phyloP scores from a whole-genome alignment of 2,797 vertebrate genomes.

The Leptodactylus fallax region DNA sequence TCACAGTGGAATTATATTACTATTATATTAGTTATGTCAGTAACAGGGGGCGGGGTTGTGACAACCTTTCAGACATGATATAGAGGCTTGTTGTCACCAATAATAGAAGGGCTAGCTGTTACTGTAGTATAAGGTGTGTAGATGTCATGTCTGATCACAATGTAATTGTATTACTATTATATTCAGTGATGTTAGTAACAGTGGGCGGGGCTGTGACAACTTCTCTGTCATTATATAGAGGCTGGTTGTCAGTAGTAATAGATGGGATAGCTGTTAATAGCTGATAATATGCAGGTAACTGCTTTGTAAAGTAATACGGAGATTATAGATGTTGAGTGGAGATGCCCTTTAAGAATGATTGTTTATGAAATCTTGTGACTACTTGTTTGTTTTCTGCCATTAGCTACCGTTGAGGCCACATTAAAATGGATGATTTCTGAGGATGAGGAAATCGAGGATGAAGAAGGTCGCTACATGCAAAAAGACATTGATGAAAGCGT shows the following conservation, averaged over 20 bases:
- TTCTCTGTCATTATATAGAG: no score
- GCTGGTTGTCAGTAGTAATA: no score
- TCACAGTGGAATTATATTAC: neutral
- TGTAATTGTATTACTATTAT: no score
- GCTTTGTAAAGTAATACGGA: neutral
- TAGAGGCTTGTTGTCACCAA: no score
- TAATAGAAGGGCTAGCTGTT: no score
- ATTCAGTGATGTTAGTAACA: neutral
- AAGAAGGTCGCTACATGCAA: neutral
- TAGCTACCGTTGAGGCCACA: slow-evolving; percentile 19
- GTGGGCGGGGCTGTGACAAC: neutral
- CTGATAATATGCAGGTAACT: no score
- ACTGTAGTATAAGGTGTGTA: no score
- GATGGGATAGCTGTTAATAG: no score
- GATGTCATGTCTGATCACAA: neutral
- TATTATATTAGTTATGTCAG: neutral
- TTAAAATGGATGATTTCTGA: slow-evolving; percentile 21
- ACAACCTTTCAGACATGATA: no score
- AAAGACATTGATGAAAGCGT: slow-evolving; percentile 13
- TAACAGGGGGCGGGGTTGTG: no score
- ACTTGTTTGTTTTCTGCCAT: neutral
- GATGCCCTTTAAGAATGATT: neutral
- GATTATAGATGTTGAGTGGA: neutral
- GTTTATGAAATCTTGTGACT: neutral
- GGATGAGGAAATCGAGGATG: slow-evolving; percentile 30